Percentiles rank a stretch among this genome's conserved stretches.
These are phyloP conservation scores for Melanotaenia maccullochi DNA, from an alignment of 2,797 vertebrate species.

Conservation along the genomic window DNA sequence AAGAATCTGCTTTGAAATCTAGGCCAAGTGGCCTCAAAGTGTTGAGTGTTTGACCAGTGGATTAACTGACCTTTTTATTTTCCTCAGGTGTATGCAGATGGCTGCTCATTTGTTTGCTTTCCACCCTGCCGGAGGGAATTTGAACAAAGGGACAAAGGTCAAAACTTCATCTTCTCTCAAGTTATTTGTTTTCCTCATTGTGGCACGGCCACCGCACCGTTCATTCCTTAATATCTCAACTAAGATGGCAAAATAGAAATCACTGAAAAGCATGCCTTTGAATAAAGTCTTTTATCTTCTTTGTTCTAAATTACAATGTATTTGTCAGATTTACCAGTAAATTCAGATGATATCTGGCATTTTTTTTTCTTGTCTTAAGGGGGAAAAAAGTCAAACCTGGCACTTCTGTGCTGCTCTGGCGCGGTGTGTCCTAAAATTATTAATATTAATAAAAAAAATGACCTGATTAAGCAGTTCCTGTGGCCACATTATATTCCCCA, in stretches of 20 bases:
- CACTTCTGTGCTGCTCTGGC: neutral
- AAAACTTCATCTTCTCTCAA: conserved; percentile 52
- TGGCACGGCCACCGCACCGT: neutral
- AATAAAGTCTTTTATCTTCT: conserved; percentile 6
- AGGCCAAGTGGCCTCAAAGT: neutral
- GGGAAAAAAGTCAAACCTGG: neutral
- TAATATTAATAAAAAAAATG: conserved; percentile 10
- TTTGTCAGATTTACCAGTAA: neutral
- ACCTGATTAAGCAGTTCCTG: conserved; percentile 47
- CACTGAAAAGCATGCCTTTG: conserved; percentile 18
- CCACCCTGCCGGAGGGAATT: conserved; percentile 48
- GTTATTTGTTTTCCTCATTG: conserved; percentile 50
- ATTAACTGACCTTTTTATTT: conserved; percentile 43
- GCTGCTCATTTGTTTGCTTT: conserved; percentile 65
- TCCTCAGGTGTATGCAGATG: conserved; percentile 59
- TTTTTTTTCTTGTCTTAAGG: neutral
- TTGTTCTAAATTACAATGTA: neutral
- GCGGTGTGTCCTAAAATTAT: conserved; percentile 34
- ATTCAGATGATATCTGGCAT: neutral
- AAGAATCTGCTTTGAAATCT: neutral
- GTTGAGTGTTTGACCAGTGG: conserved; percentile 37
- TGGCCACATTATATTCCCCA: conserved; percentile 5
- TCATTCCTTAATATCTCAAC: conserved; percentile 29
- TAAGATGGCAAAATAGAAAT: neutral
- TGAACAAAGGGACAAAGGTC: conserved; percentile 73